Evolutionary conservation across 2,888 invertebrate species (phyloP), one percentile per base, ranked within the genome.

Genomic region (Drymonia ruficornis): DNA sequence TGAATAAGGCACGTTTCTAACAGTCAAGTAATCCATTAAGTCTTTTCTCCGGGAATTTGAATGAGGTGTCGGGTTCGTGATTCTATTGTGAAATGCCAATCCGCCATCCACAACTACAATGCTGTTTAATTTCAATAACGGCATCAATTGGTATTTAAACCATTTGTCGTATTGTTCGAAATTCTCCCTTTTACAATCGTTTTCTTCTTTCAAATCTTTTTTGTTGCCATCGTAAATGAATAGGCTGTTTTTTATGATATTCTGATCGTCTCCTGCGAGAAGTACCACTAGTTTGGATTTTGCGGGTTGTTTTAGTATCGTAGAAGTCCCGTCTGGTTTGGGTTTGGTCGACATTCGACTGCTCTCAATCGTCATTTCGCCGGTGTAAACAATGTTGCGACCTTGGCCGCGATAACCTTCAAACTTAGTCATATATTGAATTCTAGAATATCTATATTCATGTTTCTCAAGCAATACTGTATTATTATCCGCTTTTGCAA

Each of bases 101-200:
- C 70, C 76, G 0, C 69, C 67, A 18, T 77, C 76, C 6, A 77
- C 67, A 7, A 77, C 67, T 1, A 77, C 66, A n/a, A 77, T 63
- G 36, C 75, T 75, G 16, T 70, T 67, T 0, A 71, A 69, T 53
- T 73, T 72, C 43, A 75, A 59, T 29, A 50, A 60, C n/a, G 75
- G 74, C 8, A 75, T 46, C n/a, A 77, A 57, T 40, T 72, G 70
- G 23, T 63, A 67, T 52, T 72, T 72, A 15, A 68, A 65, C 75
- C 76, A 77, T 47, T 72, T 74, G 18, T 75, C 75, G 46, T 72
- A 70, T 46, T 73, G 73, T 43, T 75, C 74, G 40, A 70, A 77
- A 51, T 69, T 70, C 18, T 75, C 75, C 9, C 62, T 58, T 52
- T 67, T 72, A 16, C 52, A 63, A 42, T 74, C 74, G 6, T 58